A percentile compares a stretch with the other conserved stretches of the same genome.
Conservation (phyloP, 2,797 vertebrate genomes). For the Falco rusticolus region DNA sequence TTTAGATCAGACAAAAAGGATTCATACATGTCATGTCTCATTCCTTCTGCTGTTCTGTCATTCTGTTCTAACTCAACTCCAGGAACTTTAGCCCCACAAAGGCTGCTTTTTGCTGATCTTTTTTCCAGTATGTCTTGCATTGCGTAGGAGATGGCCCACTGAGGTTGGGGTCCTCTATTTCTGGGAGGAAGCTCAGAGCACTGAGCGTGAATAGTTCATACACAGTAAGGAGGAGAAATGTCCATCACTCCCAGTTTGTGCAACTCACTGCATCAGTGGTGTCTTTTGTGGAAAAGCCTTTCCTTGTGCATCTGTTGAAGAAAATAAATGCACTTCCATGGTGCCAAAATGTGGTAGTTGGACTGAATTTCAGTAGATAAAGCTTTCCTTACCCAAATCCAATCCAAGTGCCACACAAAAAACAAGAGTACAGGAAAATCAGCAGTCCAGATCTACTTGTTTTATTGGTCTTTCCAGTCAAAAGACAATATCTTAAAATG, state of each 20-base stretch:
- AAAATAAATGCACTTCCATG: background rate
- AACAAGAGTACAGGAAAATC: background rate
- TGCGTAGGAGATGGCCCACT: background rate
- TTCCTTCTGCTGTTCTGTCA: background rate
- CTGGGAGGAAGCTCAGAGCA: background rate
- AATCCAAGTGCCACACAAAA: background rate
- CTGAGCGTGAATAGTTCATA: background rate
- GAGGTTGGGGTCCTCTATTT: background rate
- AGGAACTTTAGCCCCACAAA: background rate
- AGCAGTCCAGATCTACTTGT: background rate
- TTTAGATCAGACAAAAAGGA: background rate
- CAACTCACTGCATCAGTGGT: background rate
- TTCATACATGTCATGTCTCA: accelerated
- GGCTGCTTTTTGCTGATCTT: background rate
- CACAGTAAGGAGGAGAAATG: background rate
- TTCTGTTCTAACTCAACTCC: background rate
- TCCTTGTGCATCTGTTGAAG: background rate
- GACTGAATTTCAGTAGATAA: background rate
- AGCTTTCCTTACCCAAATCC: background rate
- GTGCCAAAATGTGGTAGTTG: background rate
- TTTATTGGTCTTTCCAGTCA: background rate
- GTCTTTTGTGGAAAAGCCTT: background rate
- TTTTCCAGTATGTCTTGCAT: background rate
- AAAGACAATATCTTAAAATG: background rate
- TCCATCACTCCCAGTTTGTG: background rate